Evolutionary conservation across 2,797 vertebrate genomes (phyloP).

Genomic region (Ctenochaetus hawaiiensis): DNA sequence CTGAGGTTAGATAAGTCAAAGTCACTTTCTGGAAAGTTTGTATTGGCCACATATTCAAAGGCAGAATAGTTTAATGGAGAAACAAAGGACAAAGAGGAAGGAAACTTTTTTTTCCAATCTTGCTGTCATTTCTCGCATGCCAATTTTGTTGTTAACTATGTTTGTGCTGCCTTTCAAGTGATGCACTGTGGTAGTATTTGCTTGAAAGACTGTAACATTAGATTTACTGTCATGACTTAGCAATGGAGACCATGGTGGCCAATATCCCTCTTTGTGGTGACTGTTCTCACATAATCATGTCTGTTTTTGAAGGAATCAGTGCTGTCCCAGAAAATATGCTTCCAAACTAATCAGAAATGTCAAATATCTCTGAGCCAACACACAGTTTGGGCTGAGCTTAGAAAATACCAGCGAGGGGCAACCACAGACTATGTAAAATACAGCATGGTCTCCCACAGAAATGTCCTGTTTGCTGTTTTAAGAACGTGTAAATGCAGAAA

Average conservation of each 20-base stretch:
- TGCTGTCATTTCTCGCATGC: slow-evolving; percentile 31
- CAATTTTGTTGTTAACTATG: slow-evolving; percentile 40
- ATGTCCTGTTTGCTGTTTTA: slow-evolving; percentile 82
- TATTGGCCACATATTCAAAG: slow-evolving; percentile 6
- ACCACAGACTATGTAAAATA: slow-evolving; percentile 82
- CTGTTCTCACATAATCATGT: slow-evolving; percentile 73
- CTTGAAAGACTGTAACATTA: slow-evolving; percentile 48
- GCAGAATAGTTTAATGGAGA: slow-evolving; percentile 14
- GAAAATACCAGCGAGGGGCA: slow-evolving; percentile 75
- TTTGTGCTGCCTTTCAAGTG: slow-evolving; percentile 47
- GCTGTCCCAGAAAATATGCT: slow-evolving; percentile 63
- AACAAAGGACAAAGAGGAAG: slow-evolving; percentile 27
- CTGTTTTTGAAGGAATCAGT: slow-evolving; percentile 67
- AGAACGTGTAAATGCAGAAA: slow-evolving; percentile 84
- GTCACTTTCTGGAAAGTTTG: slow-evolving; percentile 18
- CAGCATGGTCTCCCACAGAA: slow-evolving; percentile 82
- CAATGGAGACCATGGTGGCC: slow-evolving; percentile 60
- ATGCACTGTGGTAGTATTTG: slow-evolving; percentile 54
- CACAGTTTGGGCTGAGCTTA: slow-evolving; percentile 64
- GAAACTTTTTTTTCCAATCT: slow-evolving; percentile 14
- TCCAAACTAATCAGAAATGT: slow-evolving; percentile 79
- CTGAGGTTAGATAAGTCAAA: slow-evolving; percentile 22
- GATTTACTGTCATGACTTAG: slow-evolving; percentile 65
- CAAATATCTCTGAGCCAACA: slow-evolving; percentile 69
- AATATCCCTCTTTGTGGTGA: slow-evolving; percentile 69